phyloP scores from a whole-genome alignment of 37 sponge, comb jelly and placozoan species.

The Lycopodina hypogea region DNA sequence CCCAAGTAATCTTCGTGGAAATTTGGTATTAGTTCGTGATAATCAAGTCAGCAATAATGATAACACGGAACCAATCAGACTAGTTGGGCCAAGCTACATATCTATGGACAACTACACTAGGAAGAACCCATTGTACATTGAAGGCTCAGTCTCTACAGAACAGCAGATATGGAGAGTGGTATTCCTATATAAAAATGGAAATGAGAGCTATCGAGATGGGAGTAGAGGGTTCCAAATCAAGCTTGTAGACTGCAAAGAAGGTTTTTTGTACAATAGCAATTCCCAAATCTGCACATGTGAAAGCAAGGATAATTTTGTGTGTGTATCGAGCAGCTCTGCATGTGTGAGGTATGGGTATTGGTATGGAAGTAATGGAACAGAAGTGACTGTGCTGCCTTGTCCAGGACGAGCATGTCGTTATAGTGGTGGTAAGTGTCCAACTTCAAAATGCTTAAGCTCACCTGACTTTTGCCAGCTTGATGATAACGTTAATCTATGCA shows the following conservation, averaged over 20 bases:
- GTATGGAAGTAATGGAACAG: background rate
- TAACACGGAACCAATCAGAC: background rate
- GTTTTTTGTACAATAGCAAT: background rate
- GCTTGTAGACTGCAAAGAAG: background rate
- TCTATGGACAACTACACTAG: background rate
- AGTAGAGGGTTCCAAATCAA: background rate
- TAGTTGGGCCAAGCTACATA: background rate
- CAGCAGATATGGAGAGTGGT: background rate
- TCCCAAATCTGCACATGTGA: background rate
- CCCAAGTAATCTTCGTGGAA: background rate
- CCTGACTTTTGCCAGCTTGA: background rate
- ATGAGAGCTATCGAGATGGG: background rate
- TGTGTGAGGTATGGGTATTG: constrained; percentile 6
- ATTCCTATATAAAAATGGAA: background rate
- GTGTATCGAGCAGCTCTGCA: too few relatives aligned
- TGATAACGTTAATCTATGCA: background rate
- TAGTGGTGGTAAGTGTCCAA: background rate
- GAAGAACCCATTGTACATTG: background rate
- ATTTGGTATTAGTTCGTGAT: background rate
- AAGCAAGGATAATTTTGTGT: background rate
- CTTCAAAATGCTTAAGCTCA: background rate
- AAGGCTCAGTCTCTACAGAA: background rate
- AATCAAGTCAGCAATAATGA: background rate
- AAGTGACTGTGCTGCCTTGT: background rate
- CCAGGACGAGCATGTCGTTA: background rate